Conservation (phyloP, 2,113 vertebrate genomes). For the Nibea coibor region DNA sequence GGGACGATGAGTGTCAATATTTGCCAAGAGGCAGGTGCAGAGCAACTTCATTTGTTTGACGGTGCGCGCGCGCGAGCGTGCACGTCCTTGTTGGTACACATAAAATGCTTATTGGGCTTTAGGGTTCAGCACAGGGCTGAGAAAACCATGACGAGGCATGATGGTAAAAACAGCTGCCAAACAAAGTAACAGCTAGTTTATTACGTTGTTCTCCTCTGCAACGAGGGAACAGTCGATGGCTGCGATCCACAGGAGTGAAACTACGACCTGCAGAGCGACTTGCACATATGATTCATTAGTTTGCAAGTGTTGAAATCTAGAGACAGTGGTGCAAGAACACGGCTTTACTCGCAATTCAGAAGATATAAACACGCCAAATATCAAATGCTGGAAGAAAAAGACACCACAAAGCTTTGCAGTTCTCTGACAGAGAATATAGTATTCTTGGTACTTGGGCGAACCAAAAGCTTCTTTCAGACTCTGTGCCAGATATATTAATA, state of each 20-base stretch:
- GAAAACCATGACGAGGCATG: conserved; percentile 55
- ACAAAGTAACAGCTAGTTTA: neutral
- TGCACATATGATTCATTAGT: neutral
- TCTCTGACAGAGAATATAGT: neutral
- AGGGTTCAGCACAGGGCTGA: conserved; percentile 48
- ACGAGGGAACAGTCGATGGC: neutral
- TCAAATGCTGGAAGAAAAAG: neutral
- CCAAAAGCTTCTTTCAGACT: neutral
- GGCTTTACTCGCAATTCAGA: neutral
- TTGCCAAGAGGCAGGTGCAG: conserved; percentile 85
- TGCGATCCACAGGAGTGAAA: neutral
- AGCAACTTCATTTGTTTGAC: conserved; percentile 50
- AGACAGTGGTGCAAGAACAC: neutral
- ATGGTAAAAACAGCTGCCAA: conserved; percentile 18
- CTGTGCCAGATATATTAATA: neutral
- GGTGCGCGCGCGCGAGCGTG: neutral
- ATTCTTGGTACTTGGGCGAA: neutral
- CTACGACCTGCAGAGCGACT: neutral
- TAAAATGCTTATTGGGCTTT: conserved; percentile 51
- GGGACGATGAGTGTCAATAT: conserved; percentile 82
- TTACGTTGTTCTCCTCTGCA: neutral
- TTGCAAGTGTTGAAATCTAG: neutral
- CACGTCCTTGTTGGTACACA: conserved; percentile 63
- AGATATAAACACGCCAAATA: neutral
- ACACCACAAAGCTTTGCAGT: neutral